Conservation (phyloP, 2,113 vertebrate genomes). For the Lasiurus borealis region DNA sequence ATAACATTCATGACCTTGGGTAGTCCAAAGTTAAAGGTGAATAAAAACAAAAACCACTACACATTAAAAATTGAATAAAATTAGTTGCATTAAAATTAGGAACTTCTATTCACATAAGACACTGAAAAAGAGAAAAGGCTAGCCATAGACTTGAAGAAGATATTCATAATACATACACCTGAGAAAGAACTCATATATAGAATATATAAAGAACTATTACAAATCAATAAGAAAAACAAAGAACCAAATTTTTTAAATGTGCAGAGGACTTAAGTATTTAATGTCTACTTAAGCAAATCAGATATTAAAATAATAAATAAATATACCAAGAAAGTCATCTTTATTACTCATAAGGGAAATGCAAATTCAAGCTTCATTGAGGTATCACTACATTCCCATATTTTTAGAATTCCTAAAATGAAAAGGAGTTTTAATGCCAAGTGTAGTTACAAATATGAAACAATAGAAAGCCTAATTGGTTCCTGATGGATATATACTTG, state of each 20-base stretch:
- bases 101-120: neutral
- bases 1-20: neutral
- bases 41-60: neutral
- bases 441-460: neutral
- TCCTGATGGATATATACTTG: neutral
- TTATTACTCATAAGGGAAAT: slow-evolving; percentile 18
- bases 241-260: neutral
- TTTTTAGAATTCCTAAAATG: neutral
- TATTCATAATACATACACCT: neutral
- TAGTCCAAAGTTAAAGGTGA: neutral
- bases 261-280: neutral
- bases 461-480: neutral
- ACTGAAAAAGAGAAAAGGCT: neutral
- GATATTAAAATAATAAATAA: neutral
- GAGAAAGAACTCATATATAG: neutral
- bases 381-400: neutral
- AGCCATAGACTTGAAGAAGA: neutral
- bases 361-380: neutral
- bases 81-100: neutral
- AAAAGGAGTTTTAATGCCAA: neutral
- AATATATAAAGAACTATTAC: neutral
- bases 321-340: neutral
- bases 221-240: neutral
- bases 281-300: neutral
- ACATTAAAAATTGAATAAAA: neutral